Evolutionary conservation across 2,797 vertebrate species (phyloP), one percentile per base, ranked within the genome.

Genomic region (Chelonia mydas): DNA sequence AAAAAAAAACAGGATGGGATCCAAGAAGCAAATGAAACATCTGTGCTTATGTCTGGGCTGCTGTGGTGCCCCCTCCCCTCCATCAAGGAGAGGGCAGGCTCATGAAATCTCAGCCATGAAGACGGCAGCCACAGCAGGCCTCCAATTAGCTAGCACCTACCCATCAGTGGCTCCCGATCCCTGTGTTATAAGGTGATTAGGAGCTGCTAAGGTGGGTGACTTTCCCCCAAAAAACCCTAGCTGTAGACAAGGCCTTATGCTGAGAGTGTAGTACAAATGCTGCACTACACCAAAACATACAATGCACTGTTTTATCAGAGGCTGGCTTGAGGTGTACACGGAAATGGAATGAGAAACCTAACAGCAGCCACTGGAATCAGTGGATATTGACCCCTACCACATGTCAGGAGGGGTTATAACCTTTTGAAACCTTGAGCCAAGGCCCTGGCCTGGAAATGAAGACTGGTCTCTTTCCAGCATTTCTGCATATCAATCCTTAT

Each of bases 1-100:
- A 84, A 96, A 11, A 94, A 94, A 95, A 82, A 95, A 89, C 79
- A 84, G 96, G 91, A 90, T 68, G 77, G 92, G 72, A 92, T 85
- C 91, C 84, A 61, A 94, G 68, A 83, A 83, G 2, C 3, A 27
- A 93, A 92, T 85, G 78, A 93, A 96, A 96, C 65, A 57, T 84
- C 84, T 96, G 81, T 88, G 89, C 21, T 87, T 47, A 74, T 87
- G 21, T 41, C 90, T 74, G 78, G 80, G 78, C 80, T 83, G 83
- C 90, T 97, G 80, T 90, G 95, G 94, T 78, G 68, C 90, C 89
- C 83, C 37, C 94, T 93, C 94, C 81, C 83, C 7, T 61, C 65
- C 27, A 3, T 76, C 97, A 86, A 50, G 27, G 21, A 55, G 31
- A 91, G 45, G 27, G 53, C 31, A 84, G 45, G 1, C 5, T 33